These are phyloP conservation scores for Phortica magna DNA, from an alignment of 2,888 invertebrate genomes.

Conservation along the genomic window DNA sequence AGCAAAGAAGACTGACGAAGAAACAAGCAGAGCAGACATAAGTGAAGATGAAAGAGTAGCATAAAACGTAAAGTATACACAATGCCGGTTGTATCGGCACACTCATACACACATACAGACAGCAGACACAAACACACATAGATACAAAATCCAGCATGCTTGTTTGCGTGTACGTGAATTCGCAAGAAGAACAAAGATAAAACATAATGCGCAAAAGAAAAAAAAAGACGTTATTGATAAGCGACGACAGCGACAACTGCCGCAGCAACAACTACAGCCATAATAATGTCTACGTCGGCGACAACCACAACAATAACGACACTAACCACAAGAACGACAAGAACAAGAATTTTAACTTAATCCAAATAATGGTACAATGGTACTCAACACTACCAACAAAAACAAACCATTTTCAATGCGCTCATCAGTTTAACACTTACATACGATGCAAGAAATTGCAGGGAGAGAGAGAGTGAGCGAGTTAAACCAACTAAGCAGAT, in stretches of 20 bases:
- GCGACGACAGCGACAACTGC: slow-evolving; percentile 41
- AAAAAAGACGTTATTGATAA: slow-evolving; percentile 55
- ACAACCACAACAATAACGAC: slow-evolving; percentile 5
- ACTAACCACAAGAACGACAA: background rate
- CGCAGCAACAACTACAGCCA: slow-evolving; percentile 16
- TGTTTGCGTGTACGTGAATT: slow-evolving; percentile 27
- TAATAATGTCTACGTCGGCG: slow-evolving; percentile 21
- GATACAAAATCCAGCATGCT: slow-evolving; percentile 35
- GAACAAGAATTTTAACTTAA: slow-evolving; percentile 32
- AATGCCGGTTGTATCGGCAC: background rate
- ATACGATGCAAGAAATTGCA: background rate
- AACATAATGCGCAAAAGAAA: slow-evolving; percentile 47
- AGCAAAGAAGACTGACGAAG: background rate
- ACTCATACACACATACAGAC: slow-evolving; percentile 30
- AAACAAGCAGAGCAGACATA: background rate
- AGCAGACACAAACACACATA: slow-evolving; percentile 37
- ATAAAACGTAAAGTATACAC: slow-evolving; percentile 4
- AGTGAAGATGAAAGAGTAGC: background rate
- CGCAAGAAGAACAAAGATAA: slow-evolving; percentile 40
- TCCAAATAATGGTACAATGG: slow-evolving; percentile 9
- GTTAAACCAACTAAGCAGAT: background rate
- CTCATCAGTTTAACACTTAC: too few species aligned
- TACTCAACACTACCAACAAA: background rate
- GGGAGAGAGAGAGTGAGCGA: background rate
- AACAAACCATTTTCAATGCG: background rate